Base-by-base conservation (phyloP, 2,888 invertebrate genomes). In the Melanostoma mellinum region DNA sequence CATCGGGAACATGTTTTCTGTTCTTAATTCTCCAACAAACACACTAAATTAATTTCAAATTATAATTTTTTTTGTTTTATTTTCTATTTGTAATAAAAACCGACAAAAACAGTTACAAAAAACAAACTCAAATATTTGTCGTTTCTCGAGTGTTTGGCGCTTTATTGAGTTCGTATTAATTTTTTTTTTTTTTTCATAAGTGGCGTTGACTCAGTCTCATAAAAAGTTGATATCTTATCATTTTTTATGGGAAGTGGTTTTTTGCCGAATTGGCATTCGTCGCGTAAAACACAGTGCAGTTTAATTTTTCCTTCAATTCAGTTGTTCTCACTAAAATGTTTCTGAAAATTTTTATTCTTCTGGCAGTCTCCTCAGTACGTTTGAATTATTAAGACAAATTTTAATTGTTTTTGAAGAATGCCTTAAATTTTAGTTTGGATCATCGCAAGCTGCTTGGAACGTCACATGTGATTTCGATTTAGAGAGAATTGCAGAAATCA, bases 21-120 rank as follows among this genome's bases (percentile, higher is more conserved):
- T 84, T 84, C 65, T 56, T 4, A 44, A 40, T 20, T 44, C 67
- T 53, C 74, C 42, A 40, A 20, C n/a, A 35, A 82, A 73, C 68
- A 77, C 77, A 73, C 73, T 84, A 50, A 76, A 75, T 71, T 79
- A 79, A 78, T 50, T 50, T 10, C 30, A 20, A 20, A 20, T 20
- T 38, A 38, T 50, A 50, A 50, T 32, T 63, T 63, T 38, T 20
- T 38, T 63, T 44, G 44, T 69, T 84, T 74, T 78, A 38, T 78
- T 67, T 75, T 75, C 60, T 71, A 75, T 84, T 84, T 84, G 84
- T 84, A 84, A 84, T 84, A 79, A 84, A 82, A 84, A 42, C 77
- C 63, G 67, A 58, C 56, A 69, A 71, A 52, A 10, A 48, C 48
- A 42, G 20, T 72, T 60, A 65, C 52, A 55, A 75, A 63, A 63